A percentile compares a stretch with the other conserved stretches of the same genome.
phyloP scores from a whole-genome alignment of 2,113 vertebrate species.

The Telmatochromis sp. region DNA sequence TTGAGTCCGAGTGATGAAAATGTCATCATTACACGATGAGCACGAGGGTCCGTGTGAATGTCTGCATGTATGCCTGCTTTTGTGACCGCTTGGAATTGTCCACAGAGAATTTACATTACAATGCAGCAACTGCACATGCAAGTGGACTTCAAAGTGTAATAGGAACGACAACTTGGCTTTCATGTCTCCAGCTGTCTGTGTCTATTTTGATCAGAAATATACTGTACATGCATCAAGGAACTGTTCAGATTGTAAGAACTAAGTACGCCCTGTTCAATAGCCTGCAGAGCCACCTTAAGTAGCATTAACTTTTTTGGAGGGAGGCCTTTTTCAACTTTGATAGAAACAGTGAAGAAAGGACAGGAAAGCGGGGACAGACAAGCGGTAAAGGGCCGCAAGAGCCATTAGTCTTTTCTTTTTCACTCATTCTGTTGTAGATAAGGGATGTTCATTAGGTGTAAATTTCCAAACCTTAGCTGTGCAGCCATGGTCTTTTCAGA shows the following conservation, averaged over 20 bases:
- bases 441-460: not conserved
- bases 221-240: not conserved
- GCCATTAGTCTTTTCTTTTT: not conserved
- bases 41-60: not conserved
- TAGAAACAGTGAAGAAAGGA: not conserved
- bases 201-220: not conserved
- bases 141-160: not conserved
- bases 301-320: not conserved
- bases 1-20: not conserved
- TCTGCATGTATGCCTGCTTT: not conserved
- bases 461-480: not conserved
- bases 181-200: not conserved
- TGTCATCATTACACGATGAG: not conserved
- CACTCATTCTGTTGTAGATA: not conserved
- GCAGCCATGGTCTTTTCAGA: not conserved
- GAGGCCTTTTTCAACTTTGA: not conserved
- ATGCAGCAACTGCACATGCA: not conserved
- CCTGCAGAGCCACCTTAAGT: not conserved
- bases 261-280: not conserved
- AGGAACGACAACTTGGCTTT: not conserved
- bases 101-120: not conserved
- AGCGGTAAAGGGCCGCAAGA: not conserved
- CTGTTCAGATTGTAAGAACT: not conserved
- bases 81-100: accelerated
- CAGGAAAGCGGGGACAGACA: not conserved